Evolutionary conservation across 2,113 vertebrate species (phyloP), one percentile per base, ranked within the genome.

Genomic region (Syrrhaptes paradoxus): DNA sequence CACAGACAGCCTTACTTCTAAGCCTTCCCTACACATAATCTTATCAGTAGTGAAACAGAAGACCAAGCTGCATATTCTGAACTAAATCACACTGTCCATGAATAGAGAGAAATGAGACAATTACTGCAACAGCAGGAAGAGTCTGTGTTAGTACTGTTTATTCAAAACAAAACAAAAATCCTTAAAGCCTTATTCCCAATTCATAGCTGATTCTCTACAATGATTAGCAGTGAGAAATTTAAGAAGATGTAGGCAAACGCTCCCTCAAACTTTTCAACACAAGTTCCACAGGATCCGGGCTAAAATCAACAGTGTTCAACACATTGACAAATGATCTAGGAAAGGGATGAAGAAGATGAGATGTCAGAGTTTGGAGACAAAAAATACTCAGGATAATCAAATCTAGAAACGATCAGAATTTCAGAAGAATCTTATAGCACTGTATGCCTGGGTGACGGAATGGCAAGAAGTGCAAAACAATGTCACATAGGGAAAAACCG

Each of bases 11-110:
- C 75, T 80, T 70, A 58, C 29, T 87, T 83, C 90, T 74, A 52
- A 88, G 31, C 55, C 59, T 78, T 77, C 41, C 54, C 79, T 85
- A 45, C 18, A 29, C 26, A 66, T 17, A 49, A 36, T 51, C 61
- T 95, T 75, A 85, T 82, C 93, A 73, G 21, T 24, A 73, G 82
- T 36, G 29, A 90, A 91, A 85, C 62, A 91, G 66, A 85, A 81
- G 34, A 78, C 48, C 65, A 87, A 87, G n/a, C 70, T 58, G 62
- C 34, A 22, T 45, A 71, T 63, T 79, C 63, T 93, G 65, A 89
- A 94, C 76, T 91, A 76, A 72, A 94, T 49, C 71, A 51, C 54
- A 18, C 62, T 70, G 34, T 41, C 51, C 24, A 26, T 61, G 74
- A 76, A 91, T 1, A 89, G 63, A 92, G 72, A 89, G 63, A 92